Evolutionary conservation across 2,888 invertebrate genomes (phyloP), one percentile per base, ranked within the genome.

Genomic region (Criorhina ranunculi): DNA sequence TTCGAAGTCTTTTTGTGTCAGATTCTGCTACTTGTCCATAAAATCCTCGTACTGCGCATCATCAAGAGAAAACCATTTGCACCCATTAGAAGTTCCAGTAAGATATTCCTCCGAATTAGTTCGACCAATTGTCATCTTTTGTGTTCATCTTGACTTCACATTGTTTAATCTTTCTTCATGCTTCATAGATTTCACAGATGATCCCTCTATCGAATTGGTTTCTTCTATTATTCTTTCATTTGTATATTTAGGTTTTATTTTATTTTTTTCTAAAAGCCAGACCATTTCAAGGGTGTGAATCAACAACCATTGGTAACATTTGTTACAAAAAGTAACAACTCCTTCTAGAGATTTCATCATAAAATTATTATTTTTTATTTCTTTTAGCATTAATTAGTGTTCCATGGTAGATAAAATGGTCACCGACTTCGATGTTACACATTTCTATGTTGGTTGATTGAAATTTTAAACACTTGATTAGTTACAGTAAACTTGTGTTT

Each of bases 301-400:
- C 29, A 42, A 67, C 29, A 42, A 67, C n/a, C 31, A 31, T n/a
- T 24, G 35, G 37, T 57, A 37, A 57, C 35, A 11, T 37, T 5
- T 57, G 8, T 35, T 31, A 53, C 42, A 42, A 40, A 31, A 24
- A 37, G 2, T 6, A 64, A 9, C 19, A 19, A 37, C 19, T n/a
- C 37, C 37, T 55, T 35, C 37, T 12, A 6, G 17, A 11, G 66
- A 40, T 66, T 49, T 66, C 49, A 35, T 66, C 29, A 66, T 29
- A 12, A 15, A 49, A 37, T 37, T 60, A 24, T 29, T 42, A 15
- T 17, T 51, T 49, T 49, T 19, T 29, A 1, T 46, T 46, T 44
- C 12, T 49, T 64, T 67, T 55, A 42, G 53, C 37, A 33, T 17
- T 55, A 53, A 67, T 67, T 55, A 67, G 55, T 49, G 31, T 19